A percentile compares a stretch with the other conserved stretches of the same genome.
These are phyloP conservation scores for Herpetotheres cachinnans DNA, from an alignment of 2,113 vertebrate species.

Conservation along the genomic window DNA sequence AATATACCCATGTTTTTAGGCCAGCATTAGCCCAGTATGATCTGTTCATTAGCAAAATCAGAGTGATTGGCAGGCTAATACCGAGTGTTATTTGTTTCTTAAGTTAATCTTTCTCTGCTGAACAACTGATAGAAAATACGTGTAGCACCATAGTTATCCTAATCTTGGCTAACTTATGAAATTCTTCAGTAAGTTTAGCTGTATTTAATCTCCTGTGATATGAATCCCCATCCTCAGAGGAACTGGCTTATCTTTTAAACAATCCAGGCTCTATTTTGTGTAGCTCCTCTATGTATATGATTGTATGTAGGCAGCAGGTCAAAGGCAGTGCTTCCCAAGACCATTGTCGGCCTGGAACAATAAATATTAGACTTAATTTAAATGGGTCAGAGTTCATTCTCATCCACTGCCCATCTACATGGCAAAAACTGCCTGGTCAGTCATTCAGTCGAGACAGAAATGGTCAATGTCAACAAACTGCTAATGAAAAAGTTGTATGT, in stretches of 20 bases:
- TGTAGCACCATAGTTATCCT: neutral
- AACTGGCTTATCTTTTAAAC: neutral
- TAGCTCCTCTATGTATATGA: slow-evolving; percentile 28
- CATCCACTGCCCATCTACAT: slow-evolving; percentile 58
- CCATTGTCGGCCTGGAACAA: slow-evolving; percentile 65
- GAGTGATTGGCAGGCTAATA: neutral
- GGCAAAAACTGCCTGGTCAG: slow-evolving; percentile 54
- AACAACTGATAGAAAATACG: neutral
- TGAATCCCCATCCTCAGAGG: neutral
- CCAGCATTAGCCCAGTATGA: neutral
- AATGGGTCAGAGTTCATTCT: slow-evolving; percentile 77
- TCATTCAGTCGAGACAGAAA: slow-evolving; percentile 49
- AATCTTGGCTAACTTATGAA: neutral
- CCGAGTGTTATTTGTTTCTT: neutral
- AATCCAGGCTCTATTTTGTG: slow-evolving; percentile 1
- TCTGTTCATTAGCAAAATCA: neutral
- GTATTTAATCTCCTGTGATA: neutral
- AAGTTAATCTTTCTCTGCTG: neutral
- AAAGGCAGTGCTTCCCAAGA: slow-evolving; percentile 63
- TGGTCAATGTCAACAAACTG: slow-evolving; percentile 49
- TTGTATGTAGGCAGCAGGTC: slow-evolving; percentile 44
- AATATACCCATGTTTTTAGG: neutral
- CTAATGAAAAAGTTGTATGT: slow-evolving; percentile 49
- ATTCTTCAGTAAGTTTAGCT: neutral
- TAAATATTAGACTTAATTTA: slow-evolving; percentile 75